Base-by-base conservation (phyloP, 2,113 vertebrate species). In the Fukomys damarensis region DNA sequence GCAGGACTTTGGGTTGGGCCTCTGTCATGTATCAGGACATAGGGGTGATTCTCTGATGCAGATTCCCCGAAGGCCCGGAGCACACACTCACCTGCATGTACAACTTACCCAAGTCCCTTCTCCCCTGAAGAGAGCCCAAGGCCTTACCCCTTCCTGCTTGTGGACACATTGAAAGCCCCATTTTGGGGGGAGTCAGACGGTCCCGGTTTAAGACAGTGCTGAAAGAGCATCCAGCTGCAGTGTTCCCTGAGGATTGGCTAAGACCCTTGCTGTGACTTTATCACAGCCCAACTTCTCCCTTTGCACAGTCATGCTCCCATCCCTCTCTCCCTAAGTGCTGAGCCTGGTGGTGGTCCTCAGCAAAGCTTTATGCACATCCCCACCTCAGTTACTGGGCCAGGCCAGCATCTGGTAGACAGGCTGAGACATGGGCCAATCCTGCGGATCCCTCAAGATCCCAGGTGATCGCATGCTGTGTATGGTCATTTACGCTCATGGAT, bases 21-120 rank as follows among this genome's bases (percentile, higher is more conserved):
- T 91, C n/a, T 17, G 11, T n/a, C 22, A 14, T n/a, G 7, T 20
- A 43, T 7, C 28, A 7, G 56, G 88, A 41, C 38, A 66, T 26
- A 12, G 7, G 20, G 20, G 76, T 8, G 26, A 32, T 54, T 54
- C 26, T 63, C 13, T 35, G 28, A 46, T 7, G 22, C 54, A 7
- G n/a, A 63, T 68, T 5, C 8, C 28, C 3, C 26, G 2, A 6
- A 49, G n/a, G 30, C 59, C 35, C 17, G 74, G 59, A 46, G 35
- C 0, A 0, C 28, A 41, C 61, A n/a, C 3, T 35, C 1, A 24
- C 46, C 54, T n/a, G 1, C 10, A 19, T 41, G 2, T 12, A 56
- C 1, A 38, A n/a, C 3, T 58, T 22, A 2, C 43, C 30, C 35
- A 49, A 32, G n/a, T 0, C 30, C 30, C 20, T 20, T 52, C 26